Evolutionary conservation across 2,888 invertebrate species (phyloP).

Genomic region (Rhyacophila evoluta): DNA sequence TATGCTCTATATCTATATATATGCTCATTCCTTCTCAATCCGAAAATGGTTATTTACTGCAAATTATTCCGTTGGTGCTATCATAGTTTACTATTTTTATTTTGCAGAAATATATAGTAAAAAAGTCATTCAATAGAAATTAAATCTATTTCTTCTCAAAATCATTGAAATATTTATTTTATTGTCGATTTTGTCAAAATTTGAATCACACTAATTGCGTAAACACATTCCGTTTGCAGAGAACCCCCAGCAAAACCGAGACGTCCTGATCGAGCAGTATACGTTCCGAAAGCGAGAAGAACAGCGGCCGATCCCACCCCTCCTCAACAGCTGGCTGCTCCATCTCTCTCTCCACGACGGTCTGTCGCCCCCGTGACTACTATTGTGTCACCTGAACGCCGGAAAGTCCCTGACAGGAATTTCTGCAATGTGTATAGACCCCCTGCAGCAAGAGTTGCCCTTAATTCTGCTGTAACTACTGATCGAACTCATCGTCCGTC

Average conservation of each 20-base stretch:
- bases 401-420: constrained; percentile 63
- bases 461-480: neutral
- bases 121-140: no score
- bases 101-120: no score
- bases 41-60: no score
- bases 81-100: no score
- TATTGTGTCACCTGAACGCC: constrained; percentile 20
- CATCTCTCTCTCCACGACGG: neutral
- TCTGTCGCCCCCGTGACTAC: constrained; percentile 56
- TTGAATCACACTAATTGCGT: neutral
- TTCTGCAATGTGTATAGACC: constrained; percentile 70
- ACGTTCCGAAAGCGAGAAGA: constrained; percentile 80
- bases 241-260: constrained; percentile 64
- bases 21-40: no score
- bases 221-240: neutral
- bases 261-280: constrained; percentile 83
- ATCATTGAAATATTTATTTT: no score
- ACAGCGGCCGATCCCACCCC: constrained; percentile 61
- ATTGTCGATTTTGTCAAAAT: no score
- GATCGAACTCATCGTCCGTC: neutral
- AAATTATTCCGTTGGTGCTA: no score
- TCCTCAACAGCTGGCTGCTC: neutral
- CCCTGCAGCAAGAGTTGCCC: constrained; percentile 59
- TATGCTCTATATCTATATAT: no score
- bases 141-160: no score